Evolutionary conservation across 2,888 invertebrate species (phyloP), one percentile per base, ranked within the genome.

Genomic region (Ennomos fuscantarius): DNA sequence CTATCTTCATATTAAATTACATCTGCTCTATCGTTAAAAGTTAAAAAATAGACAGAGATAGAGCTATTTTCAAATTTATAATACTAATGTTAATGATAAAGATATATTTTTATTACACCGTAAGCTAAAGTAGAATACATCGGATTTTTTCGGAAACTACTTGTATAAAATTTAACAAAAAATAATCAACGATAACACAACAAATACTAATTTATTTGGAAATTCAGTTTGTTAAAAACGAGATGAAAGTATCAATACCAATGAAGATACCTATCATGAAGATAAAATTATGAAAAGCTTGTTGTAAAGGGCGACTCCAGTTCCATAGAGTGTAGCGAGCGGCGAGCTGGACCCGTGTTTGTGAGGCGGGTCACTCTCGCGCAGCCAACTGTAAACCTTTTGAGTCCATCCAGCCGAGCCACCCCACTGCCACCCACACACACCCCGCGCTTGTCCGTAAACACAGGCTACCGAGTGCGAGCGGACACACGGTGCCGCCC

Each of bases 321-420:
- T 78, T 86, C 86, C 85, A 87, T 86, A 87, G 70, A 15, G 68
- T 71, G 78, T 76, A 80, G 74, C 84, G 70, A 69, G 62, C 71
- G 66, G 68, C 66, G 76, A 72, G 70, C 80, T 66, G 79, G 79
- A 78, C 67, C 78, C 77, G 78, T 87, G 91, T 90, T 91, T 90
- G 89, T 86, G 84, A 87, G 89, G 90, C 84, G 89, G 91, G 90
- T 87, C 88, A 90, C 91, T 92, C 91, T 83, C 79, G 90, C 90
- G 91, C 91, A 91, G 73, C 89, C 77, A 86, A 89, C 90, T 90
- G 91, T 88, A 86, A 92, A 92, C 84, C 89, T 91, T 91, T 92
- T 85, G 89, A 89, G 87, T 80, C 83, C 88, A 84, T 76, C 82
- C 84, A 84, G 81, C 83, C 86, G 79, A 76, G 78, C 76, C 79